phyloP scores from a whole-genome alignment of 2,797 vertebrate species.

The Sardinella longiceps region DNA sequence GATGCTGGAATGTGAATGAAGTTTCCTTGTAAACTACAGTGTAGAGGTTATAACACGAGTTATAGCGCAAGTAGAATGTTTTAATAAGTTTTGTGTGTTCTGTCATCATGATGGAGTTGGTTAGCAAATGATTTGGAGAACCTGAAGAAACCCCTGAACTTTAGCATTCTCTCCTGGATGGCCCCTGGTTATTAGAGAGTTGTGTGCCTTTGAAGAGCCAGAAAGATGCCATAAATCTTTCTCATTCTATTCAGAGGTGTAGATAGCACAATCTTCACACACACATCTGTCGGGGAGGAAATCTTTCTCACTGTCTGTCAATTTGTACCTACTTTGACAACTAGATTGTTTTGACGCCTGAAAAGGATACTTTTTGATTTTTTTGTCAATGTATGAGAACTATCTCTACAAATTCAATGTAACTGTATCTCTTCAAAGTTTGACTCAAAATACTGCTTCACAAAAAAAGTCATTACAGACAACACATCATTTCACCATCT shows the following conservation, averaged over 20 bases:
- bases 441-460: not conserved
- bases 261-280: not conserved
- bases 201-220: not conserved
- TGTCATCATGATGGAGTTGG: not conserved
- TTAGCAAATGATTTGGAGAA: constrained; percentile 3
- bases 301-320: not conserved
- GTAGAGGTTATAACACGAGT: no score
- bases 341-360: not conserved
- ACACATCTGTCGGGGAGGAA: not conserved
- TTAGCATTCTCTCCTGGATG: not conserved
- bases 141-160: not conserved
- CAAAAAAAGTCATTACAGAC: not conserved
- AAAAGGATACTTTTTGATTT: not conserved
- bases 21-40: not conserved
- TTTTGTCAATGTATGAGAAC: no score
- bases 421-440: not conserved
- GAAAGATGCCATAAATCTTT: not conserved
- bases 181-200: not conserved
- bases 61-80: not conserved
- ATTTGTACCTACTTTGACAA: not conserved
- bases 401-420: no score
- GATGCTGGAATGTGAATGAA: not conserved
- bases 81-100: not conserved
- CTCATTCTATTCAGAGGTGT: not conserved
- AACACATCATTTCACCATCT: not conserved